A percentile compares a stretch with the other conserved stretches of the same genome.
These are phyloP conservation scores for Busseola fusca DNA, from an alignment of 2,888 invertebrate genomes.

Conservation along the genomic window DNA sequence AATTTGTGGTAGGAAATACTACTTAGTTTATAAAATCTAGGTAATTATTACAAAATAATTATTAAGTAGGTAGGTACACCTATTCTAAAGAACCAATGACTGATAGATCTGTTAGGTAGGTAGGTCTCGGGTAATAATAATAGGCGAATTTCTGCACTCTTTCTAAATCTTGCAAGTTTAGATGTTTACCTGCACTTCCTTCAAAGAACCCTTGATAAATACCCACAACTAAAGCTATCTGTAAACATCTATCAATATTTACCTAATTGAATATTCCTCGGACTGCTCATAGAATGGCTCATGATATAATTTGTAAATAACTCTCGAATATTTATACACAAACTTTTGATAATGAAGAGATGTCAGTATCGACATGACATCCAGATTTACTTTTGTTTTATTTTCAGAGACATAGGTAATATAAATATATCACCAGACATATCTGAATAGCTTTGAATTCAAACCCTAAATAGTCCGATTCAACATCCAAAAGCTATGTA, in stretches of 20 bases:
- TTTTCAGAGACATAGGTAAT: background rate
- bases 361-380: conserved; percentile 36
- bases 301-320: conserved; percentile 63
- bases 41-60: background rate
- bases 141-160: conserved; percentile 2
- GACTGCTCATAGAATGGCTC: conserved; percentile 87
- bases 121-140: background rate
- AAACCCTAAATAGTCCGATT: background rate
- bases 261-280: conserved; percentile 85
- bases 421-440: conserved; percentile 17
- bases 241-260: conserved; percentile 10
- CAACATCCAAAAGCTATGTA: background rate
- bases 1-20: background rate
- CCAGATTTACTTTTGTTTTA: conserved; percentile 48
- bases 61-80: background rate
- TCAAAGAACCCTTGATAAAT: conserved; percentile 12
- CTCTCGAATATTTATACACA: conserved; percentile 47
- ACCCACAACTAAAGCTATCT: conserved; percentile 1
- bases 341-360: conserved; percentile 38
- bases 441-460: background rate
- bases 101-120: background rate
- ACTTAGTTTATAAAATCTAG: background rate
- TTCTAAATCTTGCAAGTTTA: conserved; percentile 12
- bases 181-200: conserved; percentile 2
- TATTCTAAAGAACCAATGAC: background rate